Conservation (phyloP, 2,797 vertebrate species). For the Enteromius viviparus region DNA sequence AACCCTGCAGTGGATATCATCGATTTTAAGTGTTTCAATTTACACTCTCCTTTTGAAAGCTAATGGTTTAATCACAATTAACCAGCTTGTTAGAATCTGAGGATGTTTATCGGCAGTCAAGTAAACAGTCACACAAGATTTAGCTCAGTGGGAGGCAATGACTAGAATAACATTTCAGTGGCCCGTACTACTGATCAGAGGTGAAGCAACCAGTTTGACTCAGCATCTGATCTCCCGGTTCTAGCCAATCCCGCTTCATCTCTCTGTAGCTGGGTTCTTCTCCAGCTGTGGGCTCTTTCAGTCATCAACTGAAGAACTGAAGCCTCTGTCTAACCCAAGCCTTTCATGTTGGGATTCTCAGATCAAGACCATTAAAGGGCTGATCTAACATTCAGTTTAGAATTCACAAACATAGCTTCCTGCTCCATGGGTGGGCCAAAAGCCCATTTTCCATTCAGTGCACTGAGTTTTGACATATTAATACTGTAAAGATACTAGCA, state of each 20-base stretch:
- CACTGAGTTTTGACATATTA: conserved; percentile 21
- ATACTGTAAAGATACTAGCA: conserved; percentile 23
- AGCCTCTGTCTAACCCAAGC: not conserved
- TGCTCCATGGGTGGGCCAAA: conserved; percentile 26
- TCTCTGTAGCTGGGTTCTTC: conserved; percentile 4
- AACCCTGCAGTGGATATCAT: not conserved
- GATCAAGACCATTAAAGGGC: conserved; percentile 34
- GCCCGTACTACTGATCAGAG: conserved; percentile 39
- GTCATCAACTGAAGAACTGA: conserved; percentile 21
- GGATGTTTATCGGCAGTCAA: not conserved
- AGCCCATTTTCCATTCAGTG: conserved; percentile 6
- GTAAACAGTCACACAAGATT: conserved; percentile 15
- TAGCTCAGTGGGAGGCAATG: not conserved
- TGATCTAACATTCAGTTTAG: conserved; percentile 24
- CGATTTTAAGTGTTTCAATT: not conserved
- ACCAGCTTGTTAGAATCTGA: not conserved
- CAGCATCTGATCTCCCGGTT: conserved; percentile 28
- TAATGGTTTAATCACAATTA: conserved; percentile 15
- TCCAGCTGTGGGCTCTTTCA: conserved; percentile 34
- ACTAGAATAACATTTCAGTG: conserved; percentile 36
- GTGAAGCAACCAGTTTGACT: conserved; percentile 19
- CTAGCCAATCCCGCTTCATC: conserved; percentile 6
- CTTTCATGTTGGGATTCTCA: conserved; percentile 40
- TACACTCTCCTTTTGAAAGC: not conserved
- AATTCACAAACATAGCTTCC: conserved; percentile 22